These are phyloP conservation scores for Falco biarmicus DNA, from an alignment of 2,797 vertebrate species.

Conservation along the genomic window DNA sequence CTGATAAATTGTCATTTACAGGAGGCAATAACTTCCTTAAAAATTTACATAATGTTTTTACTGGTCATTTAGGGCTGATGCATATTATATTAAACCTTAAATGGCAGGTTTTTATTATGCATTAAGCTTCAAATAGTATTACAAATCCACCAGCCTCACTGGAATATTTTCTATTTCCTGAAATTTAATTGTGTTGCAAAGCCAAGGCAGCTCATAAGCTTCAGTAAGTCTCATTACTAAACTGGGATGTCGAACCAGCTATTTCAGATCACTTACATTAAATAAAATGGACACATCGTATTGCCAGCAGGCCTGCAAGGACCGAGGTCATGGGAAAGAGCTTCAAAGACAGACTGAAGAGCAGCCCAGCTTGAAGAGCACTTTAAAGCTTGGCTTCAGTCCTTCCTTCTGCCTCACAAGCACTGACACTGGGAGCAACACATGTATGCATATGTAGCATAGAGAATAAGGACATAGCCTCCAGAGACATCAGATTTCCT, in stretches of 20 bases:
- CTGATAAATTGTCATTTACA: constrained; percentile 50
- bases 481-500: background rate
- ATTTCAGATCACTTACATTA: background rate
- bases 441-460: accelerated
- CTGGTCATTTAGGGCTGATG: constrained; percentile 53
- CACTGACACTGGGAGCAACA: background rate
- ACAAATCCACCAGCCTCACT: constrained; percentile 20
- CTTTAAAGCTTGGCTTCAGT: background rate
- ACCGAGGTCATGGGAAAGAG: background rate
- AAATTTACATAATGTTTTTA: constrained; percentile 64
- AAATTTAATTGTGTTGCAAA: constrained; percentile 57
- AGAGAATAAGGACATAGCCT: background rate
- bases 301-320: background rate
- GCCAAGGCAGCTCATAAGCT: constrained; percentile 40
- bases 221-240: constrained; percentile 55
- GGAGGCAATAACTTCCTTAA: constrained; percentile 40
- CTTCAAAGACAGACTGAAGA: background rate
- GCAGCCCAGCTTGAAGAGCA: background rate
- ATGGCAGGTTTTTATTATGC: constrained; percentile 45
- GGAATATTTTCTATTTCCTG: constrained; percentile 60
- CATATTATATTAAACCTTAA: constrained; percentile 50
- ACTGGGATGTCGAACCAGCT: constrained; percentile 1
- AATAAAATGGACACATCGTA: background rate
- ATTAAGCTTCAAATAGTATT: constrained; percentile 47
- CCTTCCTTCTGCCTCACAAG: background rate